phyloP scores from a whole-genome alignment of 2,888 invertebrate genomes.

The Dorcus hopei region DNA sequence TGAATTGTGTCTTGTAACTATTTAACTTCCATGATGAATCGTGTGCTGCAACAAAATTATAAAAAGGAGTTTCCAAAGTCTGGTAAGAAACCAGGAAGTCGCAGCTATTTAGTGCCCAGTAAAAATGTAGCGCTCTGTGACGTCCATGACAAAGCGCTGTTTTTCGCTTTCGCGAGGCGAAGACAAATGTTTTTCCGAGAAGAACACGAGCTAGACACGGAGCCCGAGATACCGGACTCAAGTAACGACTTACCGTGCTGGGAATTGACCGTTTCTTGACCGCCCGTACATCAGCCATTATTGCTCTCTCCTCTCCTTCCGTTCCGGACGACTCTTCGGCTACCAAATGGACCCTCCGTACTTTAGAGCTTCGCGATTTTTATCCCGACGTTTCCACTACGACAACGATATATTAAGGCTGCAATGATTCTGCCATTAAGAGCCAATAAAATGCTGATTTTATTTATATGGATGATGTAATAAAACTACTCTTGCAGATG shows the following conservation, averaged over 20 bases:
- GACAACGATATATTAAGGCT: no score
- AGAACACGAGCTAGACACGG: constrained; percentile 6
- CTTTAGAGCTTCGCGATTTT: background rate
- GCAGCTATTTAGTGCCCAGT: no score
- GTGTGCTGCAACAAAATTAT: no score
- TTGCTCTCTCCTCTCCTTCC: background rate
- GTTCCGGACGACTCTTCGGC: background rate
- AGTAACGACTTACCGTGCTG: background rate
- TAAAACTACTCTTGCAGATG: no score
- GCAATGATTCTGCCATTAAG: no score
- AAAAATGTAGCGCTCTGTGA: background rate
- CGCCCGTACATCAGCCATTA: constrained; percentile 11
- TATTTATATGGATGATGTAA: no score
- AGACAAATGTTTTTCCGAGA: constrained; percentile 9
- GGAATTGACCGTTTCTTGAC: constrained; percentile 11
- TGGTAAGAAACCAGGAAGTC: no score
- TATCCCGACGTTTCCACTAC: no score
- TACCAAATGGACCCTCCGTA: background rate
- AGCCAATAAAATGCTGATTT: no score
- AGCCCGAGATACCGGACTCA: background rate
- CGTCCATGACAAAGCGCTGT: constrained; percentile 3
- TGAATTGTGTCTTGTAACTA: no score
- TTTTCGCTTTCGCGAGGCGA: constrained; percentile 6
- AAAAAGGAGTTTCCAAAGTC: no score
- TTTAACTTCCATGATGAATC: no score